Evolutionary conservation across 2,888 invertebrate species (phyloP).

Genomic region (Helobdella robusta): DNA sequence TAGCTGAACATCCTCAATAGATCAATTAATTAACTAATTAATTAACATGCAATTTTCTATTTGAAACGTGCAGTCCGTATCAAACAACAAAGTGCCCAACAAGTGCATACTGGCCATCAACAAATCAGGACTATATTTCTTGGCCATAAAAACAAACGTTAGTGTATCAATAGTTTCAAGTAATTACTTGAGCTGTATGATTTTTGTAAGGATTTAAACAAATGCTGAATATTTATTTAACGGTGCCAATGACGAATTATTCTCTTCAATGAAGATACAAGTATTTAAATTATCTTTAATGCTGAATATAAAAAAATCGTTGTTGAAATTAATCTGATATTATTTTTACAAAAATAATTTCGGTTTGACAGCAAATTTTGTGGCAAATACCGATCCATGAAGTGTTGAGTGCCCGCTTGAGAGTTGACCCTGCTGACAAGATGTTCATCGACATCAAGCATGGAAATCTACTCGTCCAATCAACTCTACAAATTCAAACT

Average conservation of each 20-base stretch:
- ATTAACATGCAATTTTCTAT: too few species aligned
- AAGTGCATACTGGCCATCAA: conserved; percentile 88
- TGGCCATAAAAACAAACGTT: conserved; percentile 75
- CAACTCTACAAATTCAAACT: conserved; percentile 86
- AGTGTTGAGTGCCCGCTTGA: conserved; percentile 76
- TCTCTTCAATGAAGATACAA: background rate
- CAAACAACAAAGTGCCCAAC: conserved; percentile 61
- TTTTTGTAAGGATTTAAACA: background rate
- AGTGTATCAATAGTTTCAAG: conserved; percentile 39
- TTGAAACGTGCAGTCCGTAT: conserved; percentile 40
- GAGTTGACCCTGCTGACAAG: conserved; percentile 40
- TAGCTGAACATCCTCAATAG: too few species aligned
- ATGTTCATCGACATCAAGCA: conserved; percentile 80
- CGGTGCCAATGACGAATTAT: background rate
- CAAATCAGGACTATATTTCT: conserved; percentile 81
- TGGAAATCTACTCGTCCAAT: conserved; percentile 87
- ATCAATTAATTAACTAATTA: too few species aligned
- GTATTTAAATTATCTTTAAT: background rate
- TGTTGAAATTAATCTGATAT: background rate
- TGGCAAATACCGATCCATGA: conserved; percentile 88
- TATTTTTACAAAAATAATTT: background rate
- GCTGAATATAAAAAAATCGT: too few species aligned
- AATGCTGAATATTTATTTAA: too few species aligned
- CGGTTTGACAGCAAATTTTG: conserved; percentile 64
- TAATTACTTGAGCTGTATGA: conserved; percentile 13